Evolutionary conservation across 2,113 vertebrate species (phyloP), one percentile per base, ranked within the genome.

Genomic region (Platycercus adscitus): DNA sequence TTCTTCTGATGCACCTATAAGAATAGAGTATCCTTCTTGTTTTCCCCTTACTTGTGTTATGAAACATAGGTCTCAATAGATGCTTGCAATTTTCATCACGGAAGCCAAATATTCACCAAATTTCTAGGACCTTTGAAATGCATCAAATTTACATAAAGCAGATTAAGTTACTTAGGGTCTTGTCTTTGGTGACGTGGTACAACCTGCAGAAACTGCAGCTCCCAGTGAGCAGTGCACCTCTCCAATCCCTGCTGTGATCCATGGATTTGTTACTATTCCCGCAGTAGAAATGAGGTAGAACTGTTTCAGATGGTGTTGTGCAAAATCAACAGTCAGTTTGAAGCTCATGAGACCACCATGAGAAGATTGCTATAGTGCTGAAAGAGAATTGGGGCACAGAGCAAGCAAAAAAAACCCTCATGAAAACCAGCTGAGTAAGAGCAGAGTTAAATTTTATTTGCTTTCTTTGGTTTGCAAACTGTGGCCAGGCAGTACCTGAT

Each of bases 251-350:
- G 12, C 61, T 28, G 5, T 23, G 24, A 60, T 10, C 44, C 8
- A 15, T 71, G 52, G 20, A 8, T 49, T 73, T 80, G 39, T 83
- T 39, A 33, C 35, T 70, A 2, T 52, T 58, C 29, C 58, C 50
- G 33, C 23, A 76, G 43, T 18, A 68, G 20, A 63, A 80, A 39
- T 35, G 52, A 53, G 47, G 17, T 24, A 60, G 49, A n/a, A 47
- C 24, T 7, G 0, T 52, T 39, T 72, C 49, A 80, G 49, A 23
- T 0, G 6, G 5, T 11, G 25, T 1, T 70, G 41, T 53, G 66
- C 39, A 81, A 81, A 72, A 69, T 44, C 56, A 68, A 31, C n/a
- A 31, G 26, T 17, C 33, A 24, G 25, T 2, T 0, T 52, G 65
- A 58, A 56, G 25, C 44, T 73, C 33, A 10, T 4, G 29, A 78